Conservation (phyloP, 2,113 vertebrate genomes). For the Microcebus griseorufus region DNA sequence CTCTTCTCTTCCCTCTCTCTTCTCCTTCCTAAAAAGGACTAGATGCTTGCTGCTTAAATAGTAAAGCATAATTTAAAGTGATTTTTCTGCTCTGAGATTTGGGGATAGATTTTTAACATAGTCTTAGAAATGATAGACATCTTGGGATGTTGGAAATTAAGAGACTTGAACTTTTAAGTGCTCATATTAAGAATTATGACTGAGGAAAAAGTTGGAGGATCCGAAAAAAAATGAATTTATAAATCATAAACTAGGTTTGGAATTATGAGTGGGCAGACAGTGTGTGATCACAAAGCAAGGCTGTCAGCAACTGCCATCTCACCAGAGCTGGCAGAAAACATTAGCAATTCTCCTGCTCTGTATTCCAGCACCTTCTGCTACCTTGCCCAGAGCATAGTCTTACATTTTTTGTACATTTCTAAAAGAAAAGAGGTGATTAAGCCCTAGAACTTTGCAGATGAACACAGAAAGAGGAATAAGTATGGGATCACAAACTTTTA, state of each 20-base stretch:
- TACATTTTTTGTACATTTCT: constrained; percentile 40
- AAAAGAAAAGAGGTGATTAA: neutral
- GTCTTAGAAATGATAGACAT: neutral
- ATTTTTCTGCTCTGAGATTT: constrained; percentile 28
- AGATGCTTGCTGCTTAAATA: neutral
- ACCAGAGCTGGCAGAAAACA: neutral
- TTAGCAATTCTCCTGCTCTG: neutral
- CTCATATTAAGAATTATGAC: neutral
- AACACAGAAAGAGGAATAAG: neutral
- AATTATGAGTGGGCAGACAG: constrained; percentile 1
- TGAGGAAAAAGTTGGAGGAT: neutral
- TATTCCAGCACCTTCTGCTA: neutral
- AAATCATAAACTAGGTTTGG: constrained; percentile 55
- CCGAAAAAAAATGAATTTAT: constrained; percentile 1
- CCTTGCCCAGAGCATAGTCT: neutral
- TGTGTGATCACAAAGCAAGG: constrained; percentile 19
- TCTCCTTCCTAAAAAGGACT: neutral
- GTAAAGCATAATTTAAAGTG: constrained; percentile 25
- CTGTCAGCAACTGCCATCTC: neutral
- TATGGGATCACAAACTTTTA: neutral
- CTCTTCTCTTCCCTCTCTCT: neutral
- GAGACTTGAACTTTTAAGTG: constrained; percentile 15
- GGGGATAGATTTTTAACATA: neutral
- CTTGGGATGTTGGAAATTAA: neutral
- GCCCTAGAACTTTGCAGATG: neutral